Base-by-base conservation (phyloP, 1,140 invertebrate species). In the Euwallacea fornicatus region DNA sequence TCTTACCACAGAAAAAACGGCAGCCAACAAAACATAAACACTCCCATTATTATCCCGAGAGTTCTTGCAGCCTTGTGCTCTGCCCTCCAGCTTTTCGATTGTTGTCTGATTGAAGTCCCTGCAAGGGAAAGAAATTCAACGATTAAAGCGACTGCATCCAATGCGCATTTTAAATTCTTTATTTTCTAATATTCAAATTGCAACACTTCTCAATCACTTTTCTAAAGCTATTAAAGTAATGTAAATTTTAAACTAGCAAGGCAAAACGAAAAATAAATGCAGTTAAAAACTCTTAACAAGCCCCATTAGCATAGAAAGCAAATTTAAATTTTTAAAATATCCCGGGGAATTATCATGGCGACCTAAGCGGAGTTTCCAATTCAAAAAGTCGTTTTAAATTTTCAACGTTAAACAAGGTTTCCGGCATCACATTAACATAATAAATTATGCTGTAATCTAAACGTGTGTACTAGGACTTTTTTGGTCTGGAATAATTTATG, bases 21-120 rank as follows among this genome's bases (percentile, higher is more conserved):
- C 69, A 96, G 84, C 92, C 93, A 95, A 79, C 93, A 96, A 46
- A 94, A 83, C 67, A 95, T 85, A 82, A 95, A 95, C 10, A 90
- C 91, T 8, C 93, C 93, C 87, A 96, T 95, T 70, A 96, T 94
- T 75, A 96, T 94, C 66, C 93, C 94, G 7, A 96, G 85, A 43
- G 94, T 97, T 75, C 93, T 88, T 7, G 93, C 93, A 8, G 95
- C 95, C 83, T 97, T 97, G 83, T 97, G 94, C 80, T 97, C 95
- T 64, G 93, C 93, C 77, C 90, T 84, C 91, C 91, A 92, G 74
- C 90, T 82, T 74, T 78, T 82, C 59, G 80, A 77, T 70, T 81
- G 80, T 60, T 82, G 81, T 61, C 79, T 59, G 21, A 82, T 81
- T 41, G 80, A 79, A 47, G 81, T 82, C 10, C 81, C 81, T 82